These are phyloP conservation scores for Laterallus jamaicensis DNA, from an alignment of 2,113 vertebrate genomes.

Conservation along the genomic window DNA sequence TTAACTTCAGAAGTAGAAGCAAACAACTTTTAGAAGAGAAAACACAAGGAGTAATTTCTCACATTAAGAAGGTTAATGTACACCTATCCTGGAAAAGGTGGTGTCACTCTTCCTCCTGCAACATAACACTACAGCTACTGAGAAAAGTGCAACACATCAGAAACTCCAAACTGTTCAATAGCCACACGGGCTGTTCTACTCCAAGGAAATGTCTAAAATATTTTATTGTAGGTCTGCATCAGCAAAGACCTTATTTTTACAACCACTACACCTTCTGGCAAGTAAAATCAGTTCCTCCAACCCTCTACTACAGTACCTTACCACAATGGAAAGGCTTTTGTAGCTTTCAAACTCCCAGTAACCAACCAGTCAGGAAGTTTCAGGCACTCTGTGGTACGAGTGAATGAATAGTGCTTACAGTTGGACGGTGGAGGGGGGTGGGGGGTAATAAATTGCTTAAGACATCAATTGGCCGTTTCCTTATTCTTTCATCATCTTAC, in stretches of 20 bases:
- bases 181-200: background rate
- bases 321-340: background rate
- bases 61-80: background rate
- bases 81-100: background rate
- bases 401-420: background rate
- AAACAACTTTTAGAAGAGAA: background rate
- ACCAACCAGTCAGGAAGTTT: background rate
- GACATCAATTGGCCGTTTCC: background rate
- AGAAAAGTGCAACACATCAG: background rate
- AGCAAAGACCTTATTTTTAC: background rate
- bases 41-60: background rate
- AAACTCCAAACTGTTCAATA: background rate
- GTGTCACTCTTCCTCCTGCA: background rate
- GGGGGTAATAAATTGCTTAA: background rate
- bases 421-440: background rate
- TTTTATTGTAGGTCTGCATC: background rate
- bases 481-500: background rate
- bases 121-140: background rate
- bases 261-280: background rate
- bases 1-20: background rate
- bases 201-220: background rate
- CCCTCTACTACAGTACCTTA: background rate
- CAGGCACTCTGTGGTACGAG: background rate
- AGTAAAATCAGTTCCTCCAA: background rate
- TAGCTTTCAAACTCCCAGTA: background rate